Base-by-base conservation (phyloP, 92 coral and sea anemone genomes). In the Chrysogorgia sp. region DNA sequence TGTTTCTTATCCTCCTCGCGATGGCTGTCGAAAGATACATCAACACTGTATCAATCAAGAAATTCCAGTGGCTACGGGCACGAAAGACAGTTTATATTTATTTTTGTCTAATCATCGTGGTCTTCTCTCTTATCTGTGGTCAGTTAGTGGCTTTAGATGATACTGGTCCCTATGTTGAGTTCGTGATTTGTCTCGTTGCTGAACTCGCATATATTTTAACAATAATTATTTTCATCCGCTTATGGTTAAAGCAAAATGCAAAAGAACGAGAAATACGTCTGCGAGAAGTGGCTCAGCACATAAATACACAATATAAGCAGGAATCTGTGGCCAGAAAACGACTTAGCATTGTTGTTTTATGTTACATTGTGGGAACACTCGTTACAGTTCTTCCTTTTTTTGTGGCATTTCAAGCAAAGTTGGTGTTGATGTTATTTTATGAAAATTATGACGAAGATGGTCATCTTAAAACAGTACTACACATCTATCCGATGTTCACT, bases 81-180 rank as follows among this genome's bases (percentile, higher is more conserved):
- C 58, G 79, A 13, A 72, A 72, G 41, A 72, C 25, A 34, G 79
- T 72, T 32, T 72, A 72, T 41, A 72, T 58, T 1, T 72, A 72
- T 23, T 72, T 72, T 37, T 72, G 79, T 20, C 79, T 72, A 0
- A 72, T 56, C 33, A 72, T 72, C 33, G 79, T 72, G 6, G 79
- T 72, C 79, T 72, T 72, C 25, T 72, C 79, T 0, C 64, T 72
- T 33, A 72, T 72, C 58, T 72, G 79, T 72, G 79, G 79, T 9
- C 50, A 49, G 64, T 35, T 72, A 32, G 79, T 72, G 19, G 79
- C 79, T 12, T 26, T 72, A 23, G 64, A 72, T n/a, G 40, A 72
- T 65, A 72, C 79, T 0, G 65, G 79, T 15, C 23, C 29, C 35
- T 72, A 72, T 9, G 65, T 72, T 17, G 65, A 72, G 59, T 72